Conservation (phyloP, 2,797 vertebrate genomes). For the Helicolenus hilgendorfi region DNA sequence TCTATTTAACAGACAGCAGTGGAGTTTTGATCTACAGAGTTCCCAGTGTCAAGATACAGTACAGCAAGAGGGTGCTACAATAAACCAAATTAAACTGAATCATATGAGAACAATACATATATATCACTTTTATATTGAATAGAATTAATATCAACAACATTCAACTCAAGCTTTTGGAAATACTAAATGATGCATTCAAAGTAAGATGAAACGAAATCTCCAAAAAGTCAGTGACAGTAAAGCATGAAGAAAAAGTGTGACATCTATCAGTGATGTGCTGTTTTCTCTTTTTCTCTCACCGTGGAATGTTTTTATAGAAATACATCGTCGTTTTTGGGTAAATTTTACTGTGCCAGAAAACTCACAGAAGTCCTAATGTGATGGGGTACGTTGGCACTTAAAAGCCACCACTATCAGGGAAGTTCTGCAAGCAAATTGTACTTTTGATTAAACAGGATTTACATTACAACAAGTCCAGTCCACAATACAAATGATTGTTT, state of each 20-base stretch:
- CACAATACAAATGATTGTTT: constrained; percentile 29
- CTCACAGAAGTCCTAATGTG: constrained; percentile 61
- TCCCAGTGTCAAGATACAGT: constrained; percentile 88
- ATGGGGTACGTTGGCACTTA: constrained; percentile 74
- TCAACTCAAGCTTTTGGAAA: constrained; percentile 72
- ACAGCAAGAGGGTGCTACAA: constrained; percentile 84
- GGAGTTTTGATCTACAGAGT: constrained; percentile 78
- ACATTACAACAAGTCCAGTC: constrained; percentile 53
- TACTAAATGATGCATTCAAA: constrained; percentile 79
- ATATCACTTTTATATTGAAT: constrained; percentile 80
- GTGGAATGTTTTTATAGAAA: constrained; percentile 75
- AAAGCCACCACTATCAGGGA: constrained; percentile 67
- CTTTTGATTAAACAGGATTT: constrained; percentile 52
- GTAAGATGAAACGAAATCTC: constrained; percentile 63
- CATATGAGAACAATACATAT: constrained; percentile 72
- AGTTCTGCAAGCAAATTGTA: constrained; percentile 56
- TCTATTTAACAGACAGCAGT: constrained; percentile 84
- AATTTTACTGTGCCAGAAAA: constrained; percentile 46
- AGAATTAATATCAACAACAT: constrained; percentile 83
- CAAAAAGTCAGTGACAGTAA: constrained; percentile 44
- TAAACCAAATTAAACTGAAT: constrained; percentile 79
- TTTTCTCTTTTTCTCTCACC: constrained; percentile 21
- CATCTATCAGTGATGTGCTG: constrained; percentile 60
- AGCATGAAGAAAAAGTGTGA: constrained; percentile 61
- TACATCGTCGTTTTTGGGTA: constrained; percentile 26